These are phyloP conservation scores for Apteryx owenii DNA, from an alignment of 2,113 vertebrate genomes.

Conservation along the genomic window DNA sequence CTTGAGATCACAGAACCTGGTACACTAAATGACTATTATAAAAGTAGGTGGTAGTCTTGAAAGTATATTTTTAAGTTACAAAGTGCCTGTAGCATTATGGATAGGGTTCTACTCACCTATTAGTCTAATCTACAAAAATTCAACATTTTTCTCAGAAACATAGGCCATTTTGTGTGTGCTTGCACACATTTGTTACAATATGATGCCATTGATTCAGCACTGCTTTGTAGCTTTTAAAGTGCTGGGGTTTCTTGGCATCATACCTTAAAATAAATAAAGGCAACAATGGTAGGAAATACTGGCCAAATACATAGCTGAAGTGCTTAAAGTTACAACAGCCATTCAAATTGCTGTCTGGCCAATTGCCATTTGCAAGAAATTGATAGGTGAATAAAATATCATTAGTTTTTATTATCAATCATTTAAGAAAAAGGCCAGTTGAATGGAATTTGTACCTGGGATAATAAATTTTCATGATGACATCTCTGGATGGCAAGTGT, in stretches of 20 bases:
- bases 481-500: neutral
- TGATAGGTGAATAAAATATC: neutral
- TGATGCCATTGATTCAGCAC: neutral
- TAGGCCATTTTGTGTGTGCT: too few relatives aligned
- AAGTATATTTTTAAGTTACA: neutral
- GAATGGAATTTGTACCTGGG: neutral
- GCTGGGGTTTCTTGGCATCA: neutral
- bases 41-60: neutral
- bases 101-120: neutral
- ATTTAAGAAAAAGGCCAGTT: neutral
- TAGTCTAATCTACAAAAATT: neutral
- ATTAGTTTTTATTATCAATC: neutral
- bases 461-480: neutral
- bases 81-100: neutral
- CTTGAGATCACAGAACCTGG: neutral
- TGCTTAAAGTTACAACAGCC: neutral
- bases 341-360: neutral
- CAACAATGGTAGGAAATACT: accelerated
- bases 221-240: too few relatives aligned
- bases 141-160: too few relatives aligned
- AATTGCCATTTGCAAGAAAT: neutral
- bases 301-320: neutral
- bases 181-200: neutral
- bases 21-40: neutral
- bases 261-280: neutral